phyloP scores from a whole-genome alignment of 2,113 vertebrate genomes.

The Acanthochromis polyacanthus region DNA sequence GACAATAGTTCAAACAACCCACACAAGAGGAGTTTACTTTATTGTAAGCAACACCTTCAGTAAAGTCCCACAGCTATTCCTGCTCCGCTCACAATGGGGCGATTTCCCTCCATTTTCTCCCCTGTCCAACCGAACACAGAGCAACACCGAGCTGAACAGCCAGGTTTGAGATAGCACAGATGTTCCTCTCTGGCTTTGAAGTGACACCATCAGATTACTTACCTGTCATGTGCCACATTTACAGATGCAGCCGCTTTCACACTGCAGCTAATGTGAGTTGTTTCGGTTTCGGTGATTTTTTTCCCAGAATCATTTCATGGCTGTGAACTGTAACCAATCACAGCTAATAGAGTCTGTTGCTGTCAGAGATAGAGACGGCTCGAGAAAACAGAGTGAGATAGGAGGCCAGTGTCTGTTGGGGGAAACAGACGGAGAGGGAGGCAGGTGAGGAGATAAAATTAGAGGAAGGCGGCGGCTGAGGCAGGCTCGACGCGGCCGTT shows the following conservation, averaged over 20 bases:
- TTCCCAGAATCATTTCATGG: slow-evolving; percentile 70
- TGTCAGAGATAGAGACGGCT: slow-evolving; percentile 58
- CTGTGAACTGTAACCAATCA: slow-evolving; percentile 76
- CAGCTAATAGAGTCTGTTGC: slow-evolving; percentile 72
- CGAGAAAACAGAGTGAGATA: slow-evolving; percentile 16
- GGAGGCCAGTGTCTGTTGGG: neutral
- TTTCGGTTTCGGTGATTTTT: slow-evolving; percentile 22
- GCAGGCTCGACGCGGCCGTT: slow-evolving; percentile 51
- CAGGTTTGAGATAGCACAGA: slow-evolving; percentile 8
- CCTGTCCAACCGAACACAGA: slow-evolving; percentile 13
- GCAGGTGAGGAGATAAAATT: slow-evolving; percentile 49
- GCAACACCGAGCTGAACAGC: neutral
- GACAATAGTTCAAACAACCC: slow-evolving; percentile 41
- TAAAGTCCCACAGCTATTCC: neutral
- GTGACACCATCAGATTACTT: slow-evolving; percentile 30
- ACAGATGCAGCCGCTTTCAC: slow-evolving; percentile 25
- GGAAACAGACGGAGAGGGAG: slow-evolving; percentile 25
- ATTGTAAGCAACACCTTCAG: neutral
- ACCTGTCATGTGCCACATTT: slow-evolving; percentile 33
- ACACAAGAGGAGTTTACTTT: slow-evolving; percentile 11
- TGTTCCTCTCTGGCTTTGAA: slow-evolving; percentile 24
- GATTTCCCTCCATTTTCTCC: neutral
- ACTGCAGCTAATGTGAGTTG: slow-evolving; percentile 22
- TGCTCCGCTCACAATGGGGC: neutral
- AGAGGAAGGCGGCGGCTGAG: slow-evolving; percentile 42